A percentile compares a stretch with the other conserved stretches of the same genome.
Evolutionary conservation across 1,140 invertebrate genomes (phyloP).

Genomic region (Drosophila obscura): DNA sequence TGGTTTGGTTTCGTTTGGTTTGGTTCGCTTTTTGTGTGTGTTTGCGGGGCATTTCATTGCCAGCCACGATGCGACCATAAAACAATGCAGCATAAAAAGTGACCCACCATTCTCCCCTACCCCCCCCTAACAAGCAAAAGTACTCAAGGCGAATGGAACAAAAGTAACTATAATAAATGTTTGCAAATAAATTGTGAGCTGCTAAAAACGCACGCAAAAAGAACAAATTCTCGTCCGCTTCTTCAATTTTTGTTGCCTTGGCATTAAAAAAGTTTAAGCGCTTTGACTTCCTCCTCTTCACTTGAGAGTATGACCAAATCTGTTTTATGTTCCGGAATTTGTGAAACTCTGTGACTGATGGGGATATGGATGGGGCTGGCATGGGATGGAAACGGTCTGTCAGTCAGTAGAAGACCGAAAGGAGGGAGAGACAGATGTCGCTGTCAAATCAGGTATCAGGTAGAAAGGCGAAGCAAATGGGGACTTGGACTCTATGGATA

Average conservation of each 20-base stretch:
- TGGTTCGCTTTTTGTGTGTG: constrained; percentile 36
- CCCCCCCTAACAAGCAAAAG: constrained; percentile 50
- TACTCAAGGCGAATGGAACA: constrained; percentile 75
- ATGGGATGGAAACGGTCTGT: no score
- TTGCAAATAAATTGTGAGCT: constrained; percentile 79
- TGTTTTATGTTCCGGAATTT: constrained; percentile 75
- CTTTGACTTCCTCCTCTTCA: constrained; percentile 47
- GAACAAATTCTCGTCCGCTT: constrained; percentile 16
- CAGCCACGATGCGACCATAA: constrained; percentile 68
- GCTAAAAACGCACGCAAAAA: constrained; percentile 46
- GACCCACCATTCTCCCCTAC: constrained; percentile 5
- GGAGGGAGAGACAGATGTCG: neutral
- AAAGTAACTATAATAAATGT: constrained; percentile 81
- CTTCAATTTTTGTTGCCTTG: constrained; percentile 57
- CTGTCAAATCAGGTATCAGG: no score
- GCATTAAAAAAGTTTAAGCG: constrained; percentile 75
- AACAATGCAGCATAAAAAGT: constrained; percentile 77
- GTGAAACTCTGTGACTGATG: constrained; percentile 56
- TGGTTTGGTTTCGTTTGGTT: neutral
- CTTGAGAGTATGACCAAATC: constrained; percentile 56
- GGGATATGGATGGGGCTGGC: neutral
- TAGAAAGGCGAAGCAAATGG: no score
- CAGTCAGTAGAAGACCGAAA: no score
- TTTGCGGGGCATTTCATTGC: constrained; percentile 44
- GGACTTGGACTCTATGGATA: no score